A percentile compares a stretch with the other conserved stretches of the same genome.
Evolutionary conservation across 2,797 vertebrate genomes (phyloP).

Genomic region (Alosa sapidissima): DNA sequence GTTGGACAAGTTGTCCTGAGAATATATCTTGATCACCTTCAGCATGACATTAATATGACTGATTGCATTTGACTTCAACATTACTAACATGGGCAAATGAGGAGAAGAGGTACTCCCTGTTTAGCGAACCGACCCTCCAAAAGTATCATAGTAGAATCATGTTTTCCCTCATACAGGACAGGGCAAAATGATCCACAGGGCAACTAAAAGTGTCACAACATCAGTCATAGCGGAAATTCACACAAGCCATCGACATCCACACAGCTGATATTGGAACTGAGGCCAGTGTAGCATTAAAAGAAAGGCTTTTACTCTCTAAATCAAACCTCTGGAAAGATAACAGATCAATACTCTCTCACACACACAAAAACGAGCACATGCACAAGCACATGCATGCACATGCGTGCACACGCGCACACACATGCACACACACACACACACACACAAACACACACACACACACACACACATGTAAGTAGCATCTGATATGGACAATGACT

Average conservation of each 20-base stretch:
- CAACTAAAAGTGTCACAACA: not conserved
- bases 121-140: not conserved
- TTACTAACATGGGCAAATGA: not conserved
- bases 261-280: not conserved
- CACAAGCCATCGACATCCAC: not conserved
- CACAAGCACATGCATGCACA: slow-evolving; percentile 13
- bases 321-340: slow-evolving; percentile 31
- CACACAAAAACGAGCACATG: slow-evolving; percentile 1
- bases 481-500: not conserved
- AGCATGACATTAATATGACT: not conserved
- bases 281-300: slow-evolving; percentile 31
- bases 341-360: slow-evolving; percentile 33
- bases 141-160: not conserved
- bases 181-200: not conserved
- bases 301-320: slow-evolving; percentile 30
- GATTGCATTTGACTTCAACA: not conserved
- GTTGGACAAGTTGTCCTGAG: too few species aligned
- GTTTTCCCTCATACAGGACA: not conserved
- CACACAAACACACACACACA: slow-evolving; percentile 8
- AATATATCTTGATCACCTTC: too few species aligned
- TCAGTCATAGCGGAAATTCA: not conserved
- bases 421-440: slow-evolving; percentile 26
- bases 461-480: not conserved
- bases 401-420: not conserved
- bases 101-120: not conserved